Evolutionary conservation across 2,888 invertebrate genomes (phyloP), one percentile per base, ranked within the genome.

Genomic region (Protophormia terraenovae): DNA sequence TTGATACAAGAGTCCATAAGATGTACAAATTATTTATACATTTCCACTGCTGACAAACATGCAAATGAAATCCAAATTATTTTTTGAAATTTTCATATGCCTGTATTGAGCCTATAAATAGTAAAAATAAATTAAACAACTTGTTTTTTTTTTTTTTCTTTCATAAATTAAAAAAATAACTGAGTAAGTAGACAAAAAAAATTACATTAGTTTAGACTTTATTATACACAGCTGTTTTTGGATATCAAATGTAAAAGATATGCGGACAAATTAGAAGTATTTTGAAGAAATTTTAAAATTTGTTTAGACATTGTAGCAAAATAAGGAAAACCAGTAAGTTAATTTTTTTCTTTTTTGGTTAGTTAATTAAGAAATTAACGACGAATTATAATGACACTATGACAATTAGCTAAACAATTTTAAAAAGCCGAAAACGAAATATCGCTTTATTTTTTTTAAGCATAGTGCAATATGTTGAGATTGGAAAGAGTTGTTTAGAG

Each of bases 31-130:
- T 53, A 69, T 79, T 79, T 55, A 19, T 35, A 71, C 27, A 79
- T 79, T 71, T 78, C 55, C n/a, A 19, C 16, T 14, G 8, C 50
- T 62, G 38, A 62, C 38, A 71, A 71, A 71, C 50, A 79, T 62
- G 62, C 71, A 71, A 79, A 71, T 71, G 19, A 79, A 71, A 71
- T 71, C 29, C 19, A 67, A 67, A 47, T 64, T 79, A 76, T 53
- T 38, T 66, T 53, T 41, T 47, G n/a, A 1, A 7, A 12, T 55
- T 71, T 58, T 29, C 29, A 29, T 29, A 29, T 35, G 47, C 47
- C 47, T 29, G 58, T 14, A 19, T 58, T 60, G 19, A 45, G 71
- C 16, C 38, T n/a, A 62, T 38, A 79, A 62, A 64, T 71, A 38
- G 50, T 27, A 53, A 53, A 79, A 78, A 69, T 50, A 47, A 62